Conservation (phyloP, 2,797 vertebrate genomes). For the Acestrorhynchus altus region DNA sequence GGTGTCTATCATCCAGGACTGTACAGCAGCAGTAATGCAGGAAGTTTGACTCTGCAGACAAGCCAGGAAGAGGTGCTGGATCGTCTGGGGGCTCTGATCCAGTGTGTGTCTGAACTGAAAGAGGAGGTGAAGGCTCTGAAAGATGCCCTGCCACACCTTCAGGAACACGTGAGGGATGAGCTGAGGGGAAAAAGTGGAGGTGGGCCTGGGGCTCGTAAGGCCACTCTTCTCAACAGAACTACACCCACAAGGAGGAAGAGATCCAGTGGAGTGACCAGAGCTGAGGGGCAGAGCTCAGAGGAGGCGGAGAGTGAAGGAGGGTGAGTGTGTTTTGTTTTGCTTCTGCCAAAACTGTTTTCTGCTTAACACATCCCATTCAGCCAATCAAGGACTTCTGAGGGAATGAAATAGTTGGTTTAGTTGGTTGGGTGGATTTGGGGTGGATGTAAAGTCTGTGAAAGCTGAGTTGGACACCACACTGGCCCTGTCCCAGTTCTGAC, state of each 20-base stretch:
- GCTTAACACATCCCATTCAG: too few species aligned
- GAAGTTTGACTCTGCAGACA: slow-evolving; percentile 66
- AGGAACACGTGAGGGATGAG: slow-evolving; percentile 86
- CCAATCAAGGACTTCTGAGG: too few species aligned
- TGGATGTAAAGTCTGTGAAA: too few species aligned
- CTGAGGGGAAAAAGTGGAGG: slow-evolving; percentile 65
- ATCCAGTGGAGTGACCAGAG: slow-evolving; percentile 57
- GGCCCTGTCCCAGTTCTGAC: too few species aligned
- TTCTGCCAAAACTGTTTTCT: background rate
- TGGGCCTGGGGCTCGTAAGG: slow-evolving; percentile 55
- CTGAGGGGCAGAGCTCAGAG: slow-evolving; percentile 75
- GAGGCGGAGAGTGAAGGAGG: slow-evolving; percentile 84
- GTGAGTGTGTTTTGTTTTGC: slow-evolving; percentile 68
- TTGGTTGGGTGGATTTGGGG: too few species aligned
- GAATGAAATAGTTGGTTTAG: too few species aligned
- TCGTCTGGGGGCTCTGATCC: slow-evolving; percentile 85
- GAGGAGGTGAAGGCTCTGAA: slow-evolving; percentile 89
- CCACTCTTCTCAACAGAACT: slow-evolving; percentile 79
- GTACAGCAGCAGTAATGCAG: slow-evolving; percentile 48
- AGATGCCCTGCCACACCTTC: slow-evolving; percentile 85
- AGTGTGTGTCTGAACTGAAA: slow-evolving; percentile 90
- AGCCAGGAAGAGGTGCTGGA: slow-evolving; percentile 88
- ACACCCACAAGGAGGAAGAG: slow-evolving; percentile 81
- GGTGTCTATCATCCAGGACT: slow-evolving; percentile 20
- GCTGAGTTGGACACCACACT: too few species aligned